Base-by-base conservation (phyloP, 2,888 invertebrate species). In the Sphinx pinastri region DNA sequence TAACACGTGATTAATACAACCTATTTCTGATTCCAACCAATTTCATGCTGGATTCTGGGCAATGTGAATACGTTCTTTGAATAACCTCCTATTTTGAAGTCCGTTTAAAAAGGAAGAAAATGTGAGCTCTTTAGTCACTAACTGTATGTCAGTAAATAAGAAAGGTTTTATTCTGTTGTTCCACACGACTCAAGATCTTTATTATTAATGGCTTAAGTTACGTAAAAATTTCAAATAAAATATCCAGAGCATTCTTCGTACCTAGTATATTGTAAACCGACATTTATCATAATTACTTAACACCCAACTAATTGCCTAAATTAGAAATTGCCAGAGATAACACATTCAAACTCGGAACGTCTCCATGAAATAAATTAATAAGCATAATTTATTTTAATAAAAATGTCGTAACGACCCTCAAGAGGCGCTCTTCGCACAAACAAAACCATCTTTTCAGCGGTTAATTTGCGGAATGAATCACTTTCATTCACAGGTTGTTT, bases 381-480 rank as follows among this genome's bases (percentile, higher is more conserved):
- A 73, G 72, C 75, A 77, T 77, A 55, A 76, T 80, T 79, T 76
- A 74, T 77, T 76, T 73, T 75, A 71, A 73, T 75, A 76, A 79
- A 78, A 80, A 75, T 76, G 76, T 74, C 70, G 73, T 75, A 73
- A 79, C 75, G 72, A 69, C 71, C 71, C 74, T 73, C 74, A 75
- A 74, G 72, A 74, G 71, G 71, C 58, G 69, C 72, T 75, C 72
- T 73, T 71, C 72, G 74, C 72, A 76, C 76, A 84, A 82, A 81
- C 82, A 84, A 85, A 84, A 80, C 78, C 83, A 84, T 86, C 82
- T 87, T 88, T 86, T 83, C 81, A 79, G 81, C 81, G 77, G 80
- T 83, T 85, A 87, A 89, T 91, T 88, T 85, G 80, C 76, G 76
- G 77, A 85, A 90, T 88, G 85, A 90, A 89, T 88, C 83, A 84